These are phyloP conservation scores for Rhynchophorus ferrugineus DNA, from an alignment of 1,140 invertebrate genomes.

Conservation along the genomic window DNA sequence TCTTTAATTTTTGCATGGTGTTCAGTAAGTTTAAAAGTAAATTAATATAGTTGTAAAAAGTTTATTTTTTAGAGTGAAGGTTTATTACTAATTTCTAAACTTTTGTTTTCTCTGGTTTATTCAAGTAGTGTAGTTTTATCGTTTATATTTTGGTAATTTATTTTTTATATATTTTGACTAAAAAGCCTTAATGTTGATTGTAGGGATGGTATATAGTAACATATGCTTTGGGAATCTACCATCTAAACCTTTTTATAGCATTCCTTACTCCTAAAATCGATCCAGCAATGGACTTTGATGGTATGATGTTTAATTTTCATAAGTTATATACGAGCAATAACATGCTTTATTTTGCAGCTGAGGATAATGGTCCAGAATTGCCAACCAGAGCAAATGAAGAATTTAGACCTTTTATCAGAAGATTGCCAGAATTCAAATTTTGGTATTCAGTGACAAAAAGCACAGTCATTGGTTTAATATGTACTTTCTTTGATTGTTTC, in stretches of 20 bases:
- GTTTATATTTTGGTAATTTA: too few species aligned
- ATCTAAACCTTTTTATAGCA: slow-evolving; percentile 98
- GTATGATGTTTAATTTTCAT: slow-evolving; percentile 45
- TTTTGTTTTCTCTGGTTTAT: too few species aligned
- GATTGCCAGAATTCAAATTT: slow-evolving; percentile 99
- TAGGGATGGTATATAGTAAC: slow-evolving; percentile 99
- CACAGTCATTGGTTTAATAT: slow-evolving; percentile 82
- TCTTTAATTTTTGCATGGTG: too few species aligned
- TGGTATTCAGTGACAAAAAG: slow-evolving; percentile 97
- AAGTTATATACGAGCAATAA: not conserved
- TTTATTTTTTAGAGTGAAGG: too few species aligned
- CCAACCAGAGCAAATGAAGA: slow-evolving; percentile 94
- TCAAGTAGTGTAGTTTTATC: too few species aligned
- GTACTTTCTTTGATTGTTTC: slow-evolving; percentile 96
- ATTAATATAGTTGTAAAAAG: too few species aligned
- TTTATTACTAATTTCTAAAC: too few species aligned
- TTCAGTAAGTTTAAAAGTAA: too few species aligned
- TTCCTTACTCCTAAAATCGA: slow-evolving; percentile 99
- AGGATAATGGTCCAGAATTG: slow-evolving; percentile 81
- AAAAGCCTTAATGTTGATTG: too few species aligned
- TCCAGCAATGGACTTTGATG: slow-evolving; percentile 89
- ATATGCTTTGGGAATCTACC: slow-evolving; percentile 97
- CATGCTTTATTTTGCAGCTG: slow-evolving; percentile 35
- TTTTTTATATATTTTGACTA: too few species aligned
- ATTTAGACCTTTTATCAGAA: slow-evolving; percentile 95